Evolutionary conservation across 37 sponge, comb jelly and placozoan species (phyloP).

Genomic region (Beroe forskalii): DNA sequence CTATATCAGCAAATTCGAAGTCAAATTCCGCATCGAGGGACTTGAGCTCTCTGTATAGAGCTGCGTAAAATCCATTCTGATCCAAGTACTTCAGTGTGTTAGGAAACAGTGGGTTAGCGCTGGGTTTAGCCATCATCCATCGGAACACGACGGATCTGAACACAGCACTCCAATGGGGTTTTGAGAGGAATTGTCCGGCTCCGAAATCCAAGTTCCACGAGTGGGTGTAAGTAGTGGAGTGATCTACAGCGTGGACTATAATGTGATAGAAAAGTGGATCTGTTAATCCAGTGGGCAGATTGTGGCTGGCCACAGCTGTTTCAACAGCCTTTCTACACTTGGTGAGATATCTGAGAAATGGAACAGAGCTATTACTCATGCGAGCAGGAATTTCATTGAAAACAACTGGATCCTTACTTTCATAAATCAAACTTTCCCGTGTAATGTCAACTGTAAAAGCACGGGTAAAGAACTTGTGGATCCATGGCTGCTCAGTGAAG

Average conservation of each 20-base stretch:
- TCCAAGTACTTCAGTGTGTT: neutral
- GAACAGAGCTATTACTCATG: neutral
- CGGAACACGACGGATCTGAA: conserved; percentile 31
- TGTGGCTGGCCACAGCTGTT: neutral
- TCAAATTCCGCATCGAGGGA: neutral
- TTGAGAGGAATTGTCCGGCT: neutral
- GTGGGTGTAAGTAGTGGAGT: neutral
- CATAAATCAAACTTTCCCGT: neutral
- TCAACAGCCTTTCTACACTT: neutral
- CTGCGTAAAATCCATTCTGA: neutral
- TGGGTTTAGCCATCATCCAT: conserved; percentile 11
- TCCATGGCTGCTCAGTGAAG: neutral
- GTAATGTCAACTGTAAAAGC: neutral
- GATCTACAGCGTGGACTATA: conserved; percentile 27
- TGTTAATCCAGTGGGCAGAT: neutral
- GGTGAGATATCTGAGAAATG: neutral
- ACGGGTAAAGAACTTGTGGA: neutral
- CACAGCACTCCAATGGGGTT: neutral
- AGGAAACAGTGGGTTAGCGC: neutral
- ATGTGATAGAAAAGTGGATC: conserved; percentile 19
- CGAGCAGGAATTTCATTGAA: neutral
- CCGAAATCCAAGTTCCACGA: neutral
- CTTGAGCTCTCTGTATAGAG: neutral
- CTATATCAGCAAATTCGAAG: neutral
- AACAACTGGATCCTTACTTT: neutral